phyloP scores from a whole-genome alignment of 1,140 invertebrate species.

The Drosophila equinoxialis region DNA sequence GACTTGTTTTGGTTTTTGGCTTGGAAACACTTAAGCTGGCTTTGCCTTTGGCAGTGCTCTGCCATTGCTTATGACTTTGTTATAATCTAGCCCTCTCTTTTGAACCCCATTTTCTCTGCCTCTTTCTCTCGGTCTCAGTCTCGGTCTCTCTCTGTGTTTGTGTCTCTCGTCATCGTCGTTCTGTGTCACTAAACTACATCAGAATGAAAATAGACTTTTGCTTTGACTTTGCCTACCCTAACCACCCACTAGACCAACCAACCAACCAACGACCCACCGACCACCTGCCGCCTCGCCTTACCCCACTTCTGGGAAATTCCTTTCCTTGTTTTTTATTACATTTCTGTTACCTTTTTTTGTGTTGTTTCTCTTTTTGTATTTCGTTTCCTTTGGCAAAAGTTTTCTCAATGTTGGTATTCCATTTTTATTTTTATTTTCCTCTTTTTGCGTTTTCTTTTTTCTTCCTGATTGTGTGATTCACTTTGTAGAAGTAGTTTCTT shows the following conservation, averaged over 20 bases:
- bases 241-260: background rate
- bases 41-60: constrained; percentile 44
- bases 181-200: constrained; percentile 71
- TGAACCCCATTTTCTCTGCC: background rate
- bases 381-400: constrained; percentile 53
- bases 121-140: background rate
- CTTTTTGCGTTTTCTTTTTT: constrained; percentile 28
- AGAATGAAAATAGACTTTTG: constrained; percentile 75
- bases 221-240: constrained; percentile 61
- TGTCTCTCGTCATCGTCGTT: constrained; percentile 35
- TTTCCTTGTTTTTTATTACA: constrained; percentile 46
- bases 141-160: background rate
- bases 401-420: constrained; percentile 51
- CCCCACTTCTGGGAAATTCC: constrained; percentile 32
- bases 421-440: constrained; percentile 52
- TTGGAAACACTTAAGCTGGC: constrained; percentile 64
- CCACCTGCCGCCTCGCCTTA: background rate
- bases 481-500: constrained; percentile 34
- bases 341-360: constrained; percentile 34
- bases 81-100: constrained; percentile 43
- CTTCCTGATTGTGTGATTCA: constrained; percentile 31
- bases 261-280: background rate
- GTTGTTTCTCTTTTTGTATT: constrained; percentile 43
- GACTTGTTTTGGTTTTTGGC: constrained; percentile 30
- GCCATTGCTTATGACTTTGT: constrained; percentile 55